Evolutionary conservation across 2,797 vertebrate genomes (phyloP), one percentile per base, ranked within the genome.

Genomic region (Glyptemys insculpta): DNA sequence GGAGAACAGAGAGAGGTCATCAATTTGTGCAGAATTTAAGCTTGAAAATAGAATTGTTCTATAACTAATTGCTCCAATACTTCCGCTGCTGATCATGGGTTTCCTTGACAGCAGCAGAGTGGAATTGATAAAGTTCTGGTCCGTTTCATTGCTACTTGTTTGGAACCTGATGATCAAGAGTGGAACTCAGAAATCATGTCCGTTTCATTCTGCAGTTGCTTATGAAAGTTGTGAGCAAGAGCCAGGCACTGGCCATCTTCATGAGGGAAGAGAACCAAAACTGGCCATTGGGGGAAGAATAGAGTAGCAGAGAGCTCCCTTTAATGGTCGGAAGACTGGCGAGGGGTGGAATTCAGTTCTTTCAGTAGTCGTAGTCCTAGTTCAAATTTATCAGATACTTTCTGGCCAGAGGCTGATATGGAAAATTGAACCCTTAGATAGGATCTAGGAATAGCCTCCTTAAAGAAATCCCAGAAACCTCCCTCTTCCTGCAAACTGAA

Each of bases 161-260:
- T 41, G 8, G n/a, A 41, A 72, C 19, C 19, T 37, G n/a, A 37
- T 78, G 74, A 27, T 57, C 62, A 74, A 86, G 47, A 56, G 65
- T 47, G 53, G n/a, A 57, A 41, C 83, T 49, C 50, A 44, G 31
- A 79, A 47, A 3, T 81, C 65, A 6, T 72, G 52, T 87, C 44
- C 0, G 12, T 85, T 23, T 72, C n/a, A 37, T 23, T 23, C n/a
- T 49, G n/a, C 79, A 84, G 50, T 12, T 68, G 6, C 6, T 53
- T 53, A 27, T 37, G 1, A 16, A 50, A 29, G 7, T 37, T 4
- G 1, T 12, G 7, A 62, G 41, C 41, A 54, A 49, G 79, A 18
- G 81, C n/a, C n/a, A 68, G 57, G 72, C 34, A 23, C 29, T 3
- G 5, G 4, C 3, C 37, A 1, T 29, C 7, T 72, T 0, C 0